Conservation (phyloP, 2,113 vertebrate species). For the Siniperca chuatsi region DNA sequence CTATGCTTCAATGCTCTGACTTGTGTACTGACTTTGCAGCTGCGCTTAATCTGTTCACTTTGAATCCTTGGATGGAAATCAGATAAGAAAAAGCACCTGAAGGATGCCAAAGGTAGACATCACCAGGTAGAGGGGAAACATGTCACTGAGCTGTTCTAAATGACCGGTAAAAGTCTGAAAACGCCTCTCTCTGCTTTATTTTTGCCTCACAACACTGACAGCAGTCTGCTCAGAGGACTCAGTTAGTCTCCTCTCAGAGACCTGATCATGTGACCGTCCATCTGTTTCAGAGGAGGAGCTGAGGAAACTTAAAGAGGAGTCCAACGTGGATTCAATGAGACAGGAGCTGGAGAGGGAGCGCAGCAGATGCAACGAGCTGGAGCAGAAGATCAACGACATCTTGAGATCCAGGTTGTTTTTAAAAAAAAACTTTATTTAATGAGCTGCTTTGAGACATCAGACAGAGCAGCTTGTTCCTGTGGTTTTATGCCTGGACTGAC, state of each 20-base stretch:
- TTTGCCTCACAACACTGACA: too few relatives aligned
- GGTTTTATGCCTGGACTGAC: not conserved
- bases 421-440: not conserved
- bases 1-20: too few relatives aligned
- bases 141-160: too few relatives aligned
- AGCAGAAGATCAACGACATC: constrained; percentile 91
- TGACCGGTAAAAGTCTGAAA: too few relatives aligned
- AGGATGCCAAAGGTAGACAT: too few relatives aligned
- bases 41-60: too few relatives aligned
- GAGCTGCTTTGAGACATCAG: not conserved
- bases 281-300: constrained; percentile 93
- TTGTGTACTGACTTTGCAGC: too few relatives aligned
- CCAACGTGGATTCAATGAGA: constrained; percentile 88
- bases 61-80: too few relatives aligned
- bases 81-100: too few relatives aligned
- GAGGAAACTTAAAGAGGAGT: constrained; percentile 93
- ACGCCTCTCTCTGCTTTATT: too few relatives aligned
- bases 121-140: too few relatives aligned
- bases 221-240: not conserved
- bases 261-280: not conserved
- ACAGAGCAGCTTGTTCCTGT: not conserved
- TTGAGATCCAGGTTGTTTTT: constrained; percentile 88
- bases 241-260: not conserved
- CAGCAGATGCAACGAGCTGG: constrained; percentile 89
- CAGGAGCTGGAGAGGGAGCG: constrained; percentile 95